A percentile compares a stretch with the other conserved stretches of the same genome.
Conservation (phyloP, 1,140 invertebrate genomes). For the Bursaphelenchus mucronatus region DNA sequence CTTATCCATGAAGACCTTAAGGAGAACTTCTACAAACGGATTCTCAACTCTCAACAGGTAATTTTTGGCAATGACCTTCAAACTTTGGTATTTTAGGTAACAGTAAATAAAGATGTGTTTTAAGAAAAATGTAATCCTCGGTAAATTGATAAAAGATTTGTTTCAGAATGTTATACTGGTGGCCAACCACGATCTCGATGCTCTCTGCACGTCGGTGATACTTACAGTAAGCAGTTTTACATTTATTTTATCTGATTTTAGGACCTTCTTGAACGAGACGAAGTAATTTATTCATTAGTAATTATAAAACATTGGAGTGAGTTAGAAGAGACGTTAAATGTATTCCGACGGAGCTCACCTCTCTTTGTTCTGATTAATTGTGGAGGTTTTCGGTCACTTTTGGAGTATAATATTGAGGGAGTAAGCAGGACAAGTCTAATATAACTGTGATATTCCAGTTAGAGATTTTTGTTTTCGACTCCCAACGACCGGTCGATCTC, state of each 20-base stretch:
- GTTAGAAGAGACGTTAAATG: slow-evolving; percentile 8
- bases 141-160: too few species aligned
- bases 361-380: slow-evolving; percentile 13
- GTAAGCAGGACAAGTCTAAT: not conserved
- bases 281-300: slow-evolving; percentile 5
- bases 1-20: slow-evolving; percentile 10
- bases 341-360: slow-evolving; percentile 3
- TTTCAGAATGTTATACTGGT: slow-evolving; percentile 13
- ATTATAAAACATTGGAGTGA: not conserved
- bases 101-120: too few species aligned
- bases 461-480: slow-evolving; percentile 14
- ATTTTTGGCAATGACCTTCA: not conserved
- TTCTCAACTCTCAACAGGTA: slow-evolving; percentile 7
- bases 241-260: not conserved
- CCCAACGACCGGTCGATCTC: slow-evolving; percentile 5
- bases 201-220: slow-evolving; percentile 7
- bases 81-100: not conserved
- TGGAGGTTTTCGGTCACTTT: slow-evolving; percentile 12
- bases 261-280: not conserved
- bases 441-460: not conserved
- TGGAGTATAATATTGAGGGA: slow-evolving; percentile 8
- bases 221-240: not conserved
- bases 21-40: slow-evolving; percentile 10
- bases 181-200: slow-evolving; percentile 6
- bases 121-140: too few species aligned